Base-by-base conservation (phyloP, 2,113 vertebrate species). In the Tapirus terrestris region DNA sequence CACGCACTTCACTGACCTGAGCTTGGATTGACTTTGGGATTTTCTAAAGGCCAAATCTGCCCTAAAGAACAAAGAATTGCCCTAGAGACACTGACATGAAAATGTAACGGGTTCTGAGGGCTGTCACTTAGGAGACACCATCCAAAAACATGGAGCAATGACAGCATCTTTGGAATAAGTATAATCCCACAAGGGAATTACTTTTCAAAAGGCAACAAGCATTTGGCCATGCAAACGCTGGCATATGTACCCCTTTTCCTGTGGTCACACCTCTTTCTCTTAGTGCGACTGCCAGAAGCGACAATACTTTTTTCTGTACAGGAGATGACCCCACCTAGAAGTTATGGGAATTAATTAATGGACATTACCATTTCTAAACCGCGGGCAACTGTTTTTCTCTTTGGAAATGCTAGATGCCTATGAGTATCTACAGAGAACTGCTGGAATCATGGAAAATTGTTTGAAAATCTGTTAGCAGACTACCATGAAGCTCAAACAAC, bases 391-490 rank as follows among this genome's bases (percentile, higher is more conserved):
- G 39, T 85, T 94, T 88, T 85, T 89, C 53, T 53, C 68, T 81
- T 90, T 81, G 67, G 75, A 93, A 97, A 86, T 89, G 16, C 76
- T 80, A 92, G 58, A 75, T 94, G 86, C 73, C 87, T 80, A 3
- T 73, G 86, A 94, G 45, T 92, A 87, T 91, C 94, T 72, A 18
- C 48, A 92, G 67, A 94, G 80, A 92, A 90, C 83, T 91, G 51
- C 68, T 87, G 45, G 60, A 87, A 89, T 95, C 67, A 33, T 83
- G 90, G 68, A 13, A 95, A 94, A 87, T 43, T 68, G 56, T 95
- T 79, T 83, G 82, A 79, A 97, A 97, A 97, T 95, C 94, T 95
- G 75, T 96, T 92, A 92, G 93, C 89, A 97, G 91, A 76, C 96
- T 94, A 97, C 91, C 8, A 1, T 93, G 77, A 98, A 96, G 95